Percentiles rank a stretch among this genome's conserved stretches.
Conservation (phyloP, 2,797 vertebrate species). For the Ispidina lecontei region DNA sequence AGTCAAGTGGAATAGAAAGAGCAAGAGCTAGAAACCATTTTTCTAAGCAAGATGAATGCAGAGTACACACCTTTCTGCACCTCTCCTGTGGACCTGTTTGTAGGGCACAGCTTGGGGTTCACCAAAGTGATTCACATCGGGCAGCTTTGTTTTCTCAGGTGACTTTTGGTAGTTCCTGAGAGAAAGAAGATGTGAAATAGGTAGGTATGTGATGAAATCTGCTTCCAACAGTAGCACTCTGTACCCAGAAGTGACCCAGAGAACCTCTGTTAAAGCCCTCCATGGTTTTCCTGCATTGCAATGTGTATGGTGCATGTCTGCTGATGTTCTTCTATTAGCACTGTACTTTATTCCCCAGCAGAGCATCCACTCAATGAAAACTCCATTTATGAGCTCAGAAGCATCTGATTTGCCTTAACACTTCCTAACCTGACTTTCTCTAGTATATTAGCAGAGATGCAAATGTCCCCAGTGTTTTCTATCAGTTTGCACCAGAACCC, state of each 20-base stretch:
- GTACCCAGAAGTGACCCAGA: background rate
- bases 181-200: background rate
- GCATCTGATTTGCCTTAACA: background rate
- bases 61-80: fast-evolving
- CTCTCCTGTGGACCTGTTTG: background rate
- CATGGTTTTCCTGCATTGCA: fast-evolving
- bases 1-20: background rate
- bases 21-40: background rate
- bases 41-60: background rate
- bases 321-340: fast-evolving
- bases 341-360: background rate
- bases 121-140: background rate
- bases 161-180: background rate
- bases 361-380: background rate
- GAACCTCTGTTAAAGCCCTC: background rate
- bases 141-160: background rate
- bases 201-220: background rate
- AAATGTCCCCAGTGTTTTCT: background rate
- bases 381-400: background rate
- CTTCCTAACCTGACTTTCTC: background rate
- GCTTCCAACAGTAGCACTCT: background rate
- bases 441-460: background rate
- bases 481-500: background rate
- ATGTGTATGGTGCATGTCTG: background rate
- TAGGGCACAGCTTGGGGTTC: background rate